A percentile compares a stretch with the other conserved stretches of the same genome.
phyloP scores from a whole-genome alignment of 2,888 invertebrate genomes.

The Microctonus aethiopoides region DNA sequence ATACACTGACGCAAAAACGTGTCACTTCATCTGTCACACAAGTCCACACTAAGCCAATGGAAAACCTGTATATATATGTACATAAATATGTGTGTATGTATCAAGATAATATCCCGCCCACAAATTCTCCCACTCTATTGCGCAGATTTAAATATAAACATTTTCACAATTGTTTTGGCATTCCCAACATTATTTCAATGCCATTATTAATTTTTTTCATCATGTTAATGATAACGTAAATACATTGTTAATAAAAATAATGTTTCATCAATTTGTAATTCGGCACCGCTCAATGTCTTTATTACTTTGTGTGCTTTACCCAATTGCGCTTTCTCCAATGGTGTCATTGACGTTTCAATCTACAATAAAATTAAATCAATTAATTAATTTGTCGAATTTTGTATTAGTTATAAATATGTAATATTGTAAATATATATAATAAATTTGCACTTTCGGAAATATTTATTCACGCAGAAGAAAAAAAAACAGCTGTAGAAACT shows the following conservation, averaged over 20 bases:
- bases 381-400: background rate
- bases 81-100: too few relatives aligned
- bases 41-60: background rate
- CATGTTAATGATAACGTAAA: conserved; percentile 69
- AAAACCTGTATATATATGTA: background rate
- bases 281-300: conserved; percentile 81
- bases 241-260: conserved; percentile 86
- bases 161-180: too few relatives aligned
- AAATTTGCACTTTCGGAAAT: too few relatives aligned
- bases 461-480: too few relatives aligned
- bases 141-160: background rate
- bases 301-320: conserved; percentile 80
- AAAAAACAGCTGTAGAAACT: too few relatives aligned
- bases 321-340: conserved; percentile 82
- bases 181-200: too few relatives aligned
- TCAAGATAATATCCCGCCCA: background rate
- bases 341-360: conserved; percentile 89
- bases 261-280: conserved; percentile 84
- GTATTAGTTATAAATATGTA: background rate
- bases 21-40: background rate
- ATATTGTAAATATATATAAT: too few relatives aligned
- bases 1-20: background rate
- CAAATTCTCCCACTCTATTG: background rate
- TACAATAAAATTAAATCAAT: conserved; percentile 60
- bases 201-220: background rate